Evolutionary conservation across 2,113 vertebrate species (phyloP).

Genomic region (Bubo bubo): DNA sequence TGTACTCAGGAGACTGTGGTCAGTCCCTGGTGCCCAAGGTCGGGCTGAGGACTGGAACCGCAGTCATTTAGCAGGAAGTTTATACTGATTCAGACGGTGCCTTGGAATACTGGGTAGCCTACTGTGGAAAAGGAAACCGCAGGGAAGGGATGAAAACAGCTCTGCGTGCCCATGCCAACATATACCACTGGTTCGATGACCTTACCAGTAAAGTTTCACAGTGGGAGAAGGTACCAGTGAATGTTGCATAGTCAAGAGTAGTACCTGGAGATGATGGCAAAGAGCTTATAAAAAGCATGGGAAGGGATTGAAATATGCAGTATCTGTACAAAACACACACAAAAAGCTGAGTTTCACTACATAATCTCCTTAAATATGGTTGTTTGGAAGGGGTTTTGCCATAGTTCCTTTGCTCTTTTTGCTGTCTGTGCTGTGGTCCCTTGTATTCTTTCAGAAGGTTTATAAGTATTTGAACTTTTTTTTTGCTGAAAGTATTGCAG

Average conservation of each 20-base stretch:
- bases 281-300: background rate
- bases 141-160: background rate
- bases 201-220: background rate
- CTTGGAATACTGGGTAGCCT: background rate
- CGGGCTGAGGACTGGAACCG: background rate
- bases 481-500: background rate
- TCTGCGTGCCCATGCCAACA: background rate
- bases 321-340: background rate
- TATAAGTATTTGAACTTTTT: background rate
- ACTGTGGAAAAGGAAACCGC: background rate
- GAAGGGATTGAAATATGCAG: background rate
- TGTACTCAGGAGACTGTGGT: slow-evolving; percentile 30
- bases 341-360: background rate
- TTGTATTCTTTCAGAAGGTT: background rate
- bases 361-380: background rate
- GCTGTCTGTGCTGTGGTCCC: background rate
- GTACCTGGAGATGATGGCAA: background rate
- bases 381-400: background rate
- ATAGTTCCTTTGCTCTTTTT: background rate
- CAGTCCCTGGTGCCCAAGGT: background rate
- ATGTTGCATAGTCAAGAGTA: background rate
- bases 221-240: background rate
- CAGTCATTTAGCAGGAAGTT: slow-evolving; percentile 56
- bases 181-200: background rate
- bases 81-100: slow-evolving; percentile 16